Conservation (phyloP, 2,888 invertebrate genomes). For the Sphaerophoria taeniata region DNA sequence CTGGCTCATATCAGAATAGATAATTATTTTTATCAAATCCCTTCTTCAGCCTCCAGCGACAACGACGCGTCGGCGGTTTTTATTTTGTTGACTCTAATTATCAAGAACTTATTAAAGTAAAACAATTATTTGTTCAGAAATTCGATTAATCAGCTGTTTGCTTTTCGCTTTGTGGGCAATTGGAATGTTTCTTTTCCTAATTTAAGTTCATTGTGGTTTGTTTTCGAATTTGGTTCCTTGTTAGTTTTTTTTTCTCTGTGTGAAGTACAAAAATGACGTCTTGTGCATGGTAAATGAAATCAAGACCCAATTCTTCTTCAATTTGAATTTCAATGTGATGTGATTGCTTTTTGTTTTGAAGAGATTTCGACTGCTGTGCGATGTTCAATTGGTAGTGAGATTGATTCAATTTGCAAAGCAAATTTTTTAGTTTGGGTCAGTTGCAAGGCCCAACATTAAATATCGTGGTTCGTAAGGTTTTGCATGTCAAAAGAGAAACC, state of each 20-base stretch:
- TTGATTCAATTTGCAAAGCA: neutral
- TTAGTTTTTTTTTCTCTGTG: neutral
- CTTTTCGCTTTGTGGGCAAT: slow-evolving; percentile 42
- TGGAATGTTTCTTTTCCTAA: slow-evolving; percentile 23
- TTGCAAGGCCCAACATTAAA: neutral
- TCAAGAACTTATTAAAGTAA: slow-evolving; percentile 52
- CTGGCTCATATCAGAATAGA: slow-evolving; percentile 7
- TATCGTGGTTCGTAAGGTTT: neutral
- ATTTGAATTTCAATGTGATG: slow-evolving; percentile 18
- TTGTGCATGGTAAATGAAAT: slow-evolving; percentile 1
- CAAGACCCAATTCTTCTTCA: neutral
- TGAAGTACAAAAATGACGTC: neutral
- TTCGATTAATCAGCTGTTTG: slow-evolving; percentile 60
- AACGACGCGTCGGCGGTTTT: neutral
- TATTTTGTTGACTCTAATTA: slow-evolving; percentile 67
- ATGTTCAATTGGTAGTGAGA: neutral
- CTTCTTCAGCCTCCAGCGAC: slow-evolving; percentile 18
- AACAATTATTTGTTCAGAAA: slow-evolving; percentile 65
- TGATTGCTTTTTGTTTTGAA: neutral
- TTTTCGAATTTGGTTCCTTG: neutral
- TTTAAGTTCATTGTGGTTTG: slow-evolving; percentile 14
- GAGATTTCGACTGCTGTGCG: neutral
- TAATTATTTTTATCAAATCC: slow-evolving; percentile 59
- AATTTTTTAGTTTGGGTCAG: neutral
- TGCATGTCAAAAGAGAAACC: neutral